A percentile compares a stretch with the other conserved stretches of the same genome.
Evolutionary conservation across 2,888 invertebrate genomes (phyloP).

Genomic region (Agrypnus murinus): DNA sequence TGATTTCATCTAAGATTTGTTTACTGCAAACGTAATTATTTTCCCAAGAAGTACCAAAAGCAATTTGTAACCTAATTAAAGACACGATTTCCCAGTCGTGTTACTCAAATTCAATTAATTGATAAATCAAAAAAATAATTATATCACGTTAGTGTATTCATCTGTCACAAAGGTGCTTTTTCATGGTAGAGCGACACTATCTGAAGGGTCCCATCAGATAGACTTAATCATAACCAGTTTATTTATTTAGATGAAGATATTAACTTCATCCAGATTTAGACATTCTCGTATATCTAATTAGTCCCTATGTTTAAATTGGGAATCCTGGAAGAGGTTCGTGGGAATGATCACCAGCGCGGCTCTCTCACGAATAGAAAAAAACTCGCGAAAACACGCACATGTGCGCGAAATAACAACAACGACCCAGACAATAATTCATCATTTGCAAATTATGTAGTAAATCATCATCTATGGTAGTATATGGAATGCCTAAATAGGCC

Average conservation of each 20-base stretch:
- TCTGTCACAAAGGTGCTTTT: slow-evolving; percentile 25
- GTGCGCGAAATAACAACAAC: slow-evolving; percentile 47
- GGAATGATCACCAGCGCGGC: slow-evolving; percentile 50
- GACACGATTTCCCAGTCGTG: too few species aligned
- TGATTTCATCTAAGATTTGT: too few species aligned
- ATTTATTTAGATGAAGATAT: not conserved
- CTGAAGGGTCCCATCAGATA: slow-evolving; percentile 8
- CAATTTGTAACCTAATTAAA: too few species aligned
- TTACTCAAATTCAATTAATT: too few species aligned
- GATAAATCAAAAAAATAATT: slow-evolving; percentile 3
- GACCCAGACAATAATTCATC: not conserved
- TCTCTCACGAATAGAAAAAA: slow-evolving; percentile 58
- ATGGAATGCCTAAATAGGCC: too few species aligned
- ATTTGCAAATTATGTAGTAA: not conserved
- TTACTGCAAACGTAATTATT: too few species aligned
- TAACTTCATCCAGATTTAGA: slow-evolving; percentile 17
- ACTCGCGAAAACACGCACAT: slow-evolving; percentile 53
- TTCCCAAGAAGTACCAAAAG: too few species aligned
- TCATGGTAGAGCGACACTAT: slow-evolving; percentile 21
- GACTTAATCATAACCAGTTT: slow-evolving; percentile 9
- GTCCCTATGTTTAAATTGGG: not conserved
- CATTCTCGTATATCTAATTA: slow-evolving; percentile 12
- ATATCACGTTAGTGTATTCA: slow-evolving; percentile 20
- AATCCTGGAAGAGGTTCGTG: slow-evolving; percentile 44
- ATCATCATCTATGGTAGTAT: too few species aligned